Base-by-base conservation (phyloP, 2,797 vertebrate genomes). In the Esox lucius region DNA sequence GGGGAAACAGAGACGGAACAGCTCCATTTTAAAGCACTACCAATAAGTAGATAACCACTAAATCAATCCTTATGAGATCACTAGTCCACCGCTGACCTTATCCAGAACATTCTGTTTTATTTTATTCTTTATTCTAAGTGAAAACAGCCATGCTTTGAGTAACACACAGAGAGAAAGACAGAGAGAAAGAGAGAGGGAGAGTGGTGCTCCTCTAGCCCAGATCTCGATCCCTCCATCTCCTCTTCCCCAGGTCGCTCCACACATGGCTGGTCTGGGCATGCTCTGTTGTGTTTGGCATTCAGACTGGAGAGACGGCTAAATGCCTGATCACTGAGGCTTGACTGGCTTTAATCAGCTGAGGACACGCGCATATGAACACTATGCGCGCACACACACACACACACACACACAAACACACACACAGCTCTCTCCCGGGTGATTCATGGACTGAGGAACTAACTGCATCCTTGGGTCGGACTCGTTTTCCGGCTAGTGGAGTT, bases 221-320 rank as follows among this genome's bases (percentile, higher is more conserved):
- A 39, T 39, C 35, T 39, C 26, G n/a, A 68, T 28, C 66, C 28
- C 42, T 48, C 49, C n/a, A 62, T 28, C 22, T 17, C 53, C 66
- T 24, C 48, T 31, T 28, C 22, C 24, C n/a, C 31, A 4, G 66
- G 66, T 39, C 48, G 82, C 72, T 84, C 85, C 83, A 85, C 77
- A 91, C 90, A 89, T 71, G 85, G 81, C 84, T 91, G 88, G 87
- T 78, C 86, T 85, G 89, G 82, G 88, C 87, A 91, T 89, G 88
- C 84, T 90, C 77, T 67, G 86, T 86, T 92, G 89, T 92, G 88
- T 86, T 91, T 93, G 91, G 91, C 90, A 92, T 92, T 92, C 86
- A 81, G 87, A 83, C 85, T 81, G 87, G 88, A 84, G 84, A 79
- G 87, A 83, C 71, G 75, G 84, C 86, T 87, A 90, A 90, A 93